Conservation (phyloP, 2,888 invertebrate species). For the Mesorhabditis spiculigera region DNA sequence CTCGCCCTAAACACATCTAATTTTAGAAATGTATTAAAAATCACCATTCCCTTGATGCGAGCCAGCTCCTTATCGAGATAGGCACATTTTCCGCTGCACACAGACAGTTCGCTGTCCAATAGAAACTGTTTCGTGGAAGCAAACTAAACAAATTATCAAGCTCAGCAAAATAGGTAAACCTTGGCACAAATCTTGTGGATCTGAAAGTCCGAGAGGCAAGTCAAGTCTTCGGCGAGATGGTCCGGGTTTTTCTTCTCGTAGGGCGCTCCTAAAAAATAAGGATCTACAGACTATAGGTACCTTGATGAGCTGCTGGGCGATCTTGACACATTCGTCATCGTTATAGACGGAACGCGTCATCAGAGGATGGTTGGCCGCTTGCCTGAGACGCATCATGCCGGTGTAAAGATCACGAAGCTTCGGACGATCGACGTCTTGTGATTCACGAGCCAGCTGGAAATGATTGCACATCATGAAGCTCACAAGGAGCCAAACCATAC, state of each 20-base stretch:
- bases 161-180: constrained; percentile 10
- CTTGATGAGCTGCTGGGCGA: constrained; percentile 64
- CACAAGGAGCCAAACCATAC: constrained; percentile 10
- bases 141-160: too few species aligned
- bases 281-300: too few species aligned
- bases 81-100: constrained; percentile 81
- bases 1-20: constrained; percentile 56
- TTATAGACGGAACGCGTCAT: constrained; percentile 72
- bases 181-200: constrained; percentile 43
- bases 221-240: constrained; percentile 79
- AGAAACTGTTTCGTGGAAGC: constrained; percentile 58
- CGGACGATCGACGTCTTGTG: not conserved
- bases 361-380: constrained; percentile 88
- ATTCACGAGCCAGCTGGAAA: not conserved
- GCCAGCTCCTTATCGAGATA: constrained; percentile 77
- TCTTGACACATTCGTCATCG: constrained; percentile 67
- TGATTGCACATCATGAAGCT: not conserved
- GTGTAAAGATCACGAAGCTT: constrained; percentile 18
- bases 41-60: constrained; percentile 66
- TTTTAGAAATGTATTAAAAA: not conserved
- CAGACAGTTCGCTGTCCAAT: constrained; percentile 66
- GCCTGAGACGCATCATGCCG: constrained; percentile 83
- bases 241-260: constrained; percentile 60
- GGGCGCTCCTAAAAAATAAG: constrained; percentile 22
- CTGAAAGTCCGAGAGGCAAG: constrained; percentile 82